These are phyloP conservation scores for Aptenodytes patagonicus DNA, from an alignment of 2,113 vertebrate species.

Conservation along the genomic window DNA sequence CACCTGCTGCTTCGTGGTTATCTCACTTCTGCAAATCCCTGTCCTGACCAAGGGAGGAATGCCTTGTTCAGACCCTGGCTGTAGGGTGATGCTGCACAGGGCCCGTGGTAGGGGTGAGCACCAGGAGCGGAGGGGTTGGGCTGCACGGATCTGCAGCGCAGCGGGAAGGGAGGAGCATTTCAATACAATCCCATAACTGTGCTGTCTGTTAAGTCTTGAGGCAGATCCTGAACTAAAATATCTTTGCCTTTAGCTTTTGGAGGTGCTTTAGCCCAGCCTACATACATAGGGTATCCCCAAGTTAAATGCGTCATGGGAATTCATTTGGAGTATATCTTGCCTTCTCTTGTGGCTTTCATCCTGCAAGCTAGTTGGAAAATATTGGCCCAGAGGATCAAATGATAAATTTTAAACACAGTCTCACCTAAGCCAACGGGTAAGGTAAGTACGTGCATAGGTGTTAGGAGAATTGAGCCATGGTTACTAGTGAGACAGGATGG, in stretches of 20 bases:
- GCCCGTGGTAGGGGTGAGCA: rapidly evolving
- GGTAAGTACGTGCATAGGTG: not conserved
- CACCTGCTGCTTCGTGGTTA: not conserved
- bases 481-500: not conserved
- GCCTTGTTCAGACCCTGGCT: not conserved
- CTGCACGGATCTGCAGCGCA: not conserved
- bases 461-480: not conserved
- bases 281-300: not conserved
- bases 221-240: not conserved
- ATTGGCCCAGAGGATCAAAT: not conserved
- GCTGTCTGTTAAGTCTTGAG: not conserved
- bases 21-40: not conserved
- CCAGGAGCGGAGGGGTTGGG: not conserved
- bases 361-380: not conserved
- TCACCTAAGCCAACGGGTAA: not conserved
- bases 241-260: not conserved
- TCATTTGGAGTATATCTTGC: not conserved
- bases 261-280: not conserved
- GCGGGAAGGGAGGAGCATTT: not conserved
- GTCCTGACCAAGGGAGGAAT: not conserved
- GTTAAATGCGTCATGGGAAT: not conserved
- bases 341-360: not conserved
- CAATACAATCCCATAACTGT: rapidly evolving
- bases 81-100: not conserved
- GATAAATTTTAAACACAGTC: not conserved